These are phyloP conservation scores for Arenaria interpres DNA, from an alignment of 2,113 vertebrate genomes.

Conservation along the genomic window DNA sequence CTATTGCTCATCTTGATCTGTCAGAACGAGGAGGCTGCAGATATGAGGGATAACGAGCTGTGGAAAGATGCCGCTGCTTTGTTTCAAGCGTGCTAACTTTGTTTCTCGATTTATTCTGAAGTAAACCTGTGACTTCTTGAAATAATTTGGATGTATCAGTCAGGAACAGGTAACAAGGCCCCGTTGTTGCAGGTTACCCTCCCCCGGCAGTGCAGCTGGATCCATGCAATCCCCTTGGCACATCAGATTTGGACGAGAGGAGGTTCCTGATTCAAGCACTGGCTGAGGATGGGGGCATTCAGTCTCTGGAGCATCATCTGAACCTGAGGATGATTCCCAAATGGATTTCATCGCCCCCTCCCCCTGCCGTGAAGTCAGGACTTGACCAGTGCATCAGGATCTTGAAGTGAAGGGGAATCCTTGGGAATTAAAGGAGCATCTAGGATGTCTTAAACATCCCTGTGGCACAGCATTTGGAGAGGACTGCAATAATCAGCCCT, in stretches of 20 bases:
- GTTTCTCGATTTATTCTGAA: not conserved
- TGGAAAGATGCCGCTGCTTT: not conserved
- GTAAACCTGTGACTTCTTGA: not conserved
- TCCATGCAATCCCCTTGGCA: not conserved
- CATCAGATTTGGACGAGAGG: not conserved
- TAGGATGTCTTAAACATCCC: not conserved
- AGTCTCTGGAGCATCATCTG: not conserved
- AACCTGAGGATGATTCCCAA: not conserved
- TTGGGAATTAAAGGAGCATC: not conserved
- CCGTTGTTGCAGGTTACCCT: not conserved
- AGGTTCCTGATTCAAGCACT: not conserved
- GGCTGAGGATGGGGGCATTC: not conserved
- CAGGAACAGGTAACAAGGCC: not conserved
- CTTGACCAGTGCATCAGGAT: not conserved
- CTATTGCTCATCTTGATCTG: not conserved
- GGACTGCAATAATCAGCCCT: not conserved
- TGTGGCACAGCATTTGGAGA: not conserved
- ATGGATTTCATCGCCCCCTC: not conserved
- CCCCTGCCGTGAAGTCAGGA: not conserved
- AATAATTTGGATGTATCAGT: not conserved
- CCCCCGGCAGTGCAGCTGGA: not conserved
- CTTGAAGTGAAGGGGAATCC: not conserved
- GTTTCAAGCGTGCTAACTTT: not conserved
- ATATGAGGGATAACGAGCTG: not conserved
- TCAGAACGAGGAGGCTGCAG: not conserved